Percentiles rank a stretch among this genome's conserved stretches.
Evolutionary conservation across 2,113 vertebrate genomes (phyloP).

Genomic region (Muntiacus reevesi): DNA sequence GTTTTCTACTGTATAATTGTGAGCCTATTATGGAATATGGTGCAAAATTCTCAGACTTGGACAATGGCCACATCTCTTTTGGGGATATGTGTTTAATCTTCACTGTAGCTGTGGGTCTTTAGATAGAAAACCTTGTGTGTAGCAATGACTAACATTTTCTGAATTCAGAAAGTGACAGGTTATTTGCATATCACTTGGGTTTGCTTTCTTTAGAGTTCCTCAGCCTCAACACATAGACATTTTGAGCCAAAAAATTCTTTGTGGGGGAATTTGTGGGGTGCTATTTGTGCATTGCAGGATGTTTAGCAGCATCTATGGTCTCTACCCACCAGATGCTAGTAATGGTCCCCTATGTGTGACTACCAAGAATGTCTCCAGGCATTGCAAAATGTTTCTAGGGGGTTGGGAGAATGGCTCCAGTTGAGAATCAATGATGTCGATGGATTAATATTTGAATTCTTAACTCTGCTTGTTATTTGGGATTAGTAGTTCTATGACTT

Average conservation of each 20-base stretch:
- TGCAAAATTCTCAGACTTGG: background rate
- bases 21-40: background rate
- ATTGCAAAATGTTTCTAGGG: background rate
- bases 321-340: background rate
- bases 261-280: background rate
- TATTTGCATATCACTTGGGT: background rate
- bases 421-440: background rate
- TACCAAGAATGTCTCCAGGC: background rate
- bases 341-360: background rate
- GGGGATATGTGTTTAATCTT: background rate
- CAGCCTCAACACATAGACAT: background rate
- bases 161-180: background rate
- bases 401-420: background rate
- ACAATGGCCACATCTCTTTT: background rate
- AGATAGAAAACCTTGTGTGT: background rate
- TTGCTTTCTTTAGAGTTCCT: background rate
- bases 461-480: background rate
- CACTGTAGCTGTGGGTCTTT: background rate
- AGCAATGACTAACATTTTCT: constrained; percentile 1
- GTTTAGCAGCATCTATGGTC: background rate
- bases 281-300: background rate
- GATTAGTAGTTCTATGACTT: background rate
- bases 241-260: background rate
- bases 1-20: background rate
- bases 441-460: constrained; percentile 9